A percentile compares a stretch with the other conserved stretches of the same genome.
Evolutionary conservation across 2,888 invertebrate species (phyloP).

Genomic region (Trichacis sp.): DNA sequence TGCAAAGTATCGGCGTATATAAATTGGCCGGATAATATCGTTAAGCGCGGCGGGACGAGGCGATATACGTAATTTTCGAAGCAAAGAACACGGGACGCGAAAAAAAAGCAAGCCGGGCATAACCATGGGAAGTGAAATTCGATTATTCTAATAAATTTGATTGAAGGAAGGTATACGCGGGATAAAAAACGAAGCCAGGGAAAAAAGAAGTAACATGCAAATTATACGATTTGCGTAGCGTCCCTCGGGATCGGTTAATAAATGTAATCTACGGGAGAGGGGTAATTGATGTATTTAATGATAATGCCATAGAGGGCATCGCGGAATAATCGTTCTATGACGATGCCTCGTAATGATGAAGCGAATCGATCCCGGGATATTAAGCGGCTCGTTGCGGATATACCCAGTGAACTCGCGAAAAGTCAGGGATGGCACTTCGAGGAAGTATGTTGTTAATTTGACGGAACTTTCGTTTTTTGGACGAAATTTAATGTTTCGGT

Average conservation of each 20-base stretch:
- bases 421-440: too few relatives aligned
- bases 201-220: constrained; percentile 34
- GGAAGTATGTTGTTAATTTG: too few relatives aligned
- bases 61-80: background rate
- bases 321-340: constrained; percentile 43
- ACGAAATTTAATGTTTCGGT: too few relatives aligned
- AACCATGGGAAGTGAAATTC: constrained; percentile 1
- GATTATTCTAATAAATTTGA: constrained; percentile 5
- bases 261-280: constrained; percentile 32
- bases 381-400: constrained; percentile 11
- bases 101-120: background rate
- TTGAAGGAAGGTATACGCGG: background rate
- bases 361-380: constrained; percentile 20
- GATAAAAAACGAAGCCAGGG: background rate
- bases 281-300: constrained; percentile 42
- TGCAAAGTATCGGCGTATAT: constrained; percentile 2
- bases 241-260: constrained; percentile 29
- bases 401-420: too few relatives aligned
- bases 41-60: background rate
- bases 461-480: too few relatives aligned
- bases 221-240: constrained; percentile 19
- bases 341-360: constrained; percentile 41
- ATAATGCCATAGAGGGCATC: constrained; percentile 37
- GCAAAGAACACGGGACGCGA: background rate
- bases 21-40: background rate